Conservation (phyloP, 2,113 vertebrate genomes). For the Microtus richardsoni region DNA sequence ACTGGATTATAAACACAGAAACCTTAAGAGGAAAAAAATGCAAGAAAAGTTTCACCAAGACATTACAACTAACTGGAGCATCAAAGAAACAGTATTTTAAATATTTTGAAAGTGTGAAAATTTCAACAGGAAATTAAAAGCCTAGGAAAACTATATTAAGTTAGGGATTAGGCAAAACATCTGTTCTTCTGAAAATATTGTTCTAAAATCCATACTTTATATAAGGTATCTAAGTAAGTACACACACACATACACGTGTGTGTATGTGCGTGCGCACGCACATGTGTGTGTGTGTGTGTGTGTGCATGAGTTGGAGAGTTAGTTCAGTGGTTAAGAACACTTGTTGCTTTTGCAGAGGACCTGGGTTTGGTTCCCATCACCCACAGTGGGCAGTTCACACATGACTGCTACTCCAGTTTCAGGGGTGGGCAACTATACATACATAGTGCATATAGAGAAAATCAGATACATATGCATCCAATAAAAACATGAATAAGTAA, state of each 20-base stretch:
- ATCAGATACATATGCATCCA: neutral
- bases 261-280: rapidly evolving
- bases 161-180: neutral
- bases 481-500: neutral
- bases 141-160: constrained; percentile 7
- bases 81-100: constrained; percentile 41
- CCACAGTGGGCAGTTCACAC: neutral
- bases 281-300: too few relatives aligned
- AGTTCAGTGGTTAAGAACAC: neutral
- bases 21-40: neutral
- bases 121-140: constrained; percentile 36
- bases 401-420: neutral
- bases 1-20: neutral
- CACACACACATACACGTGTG: too few relatives aligned
- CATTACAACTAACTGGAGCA: neutral
- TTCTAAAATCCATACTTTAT: constrained; percentile 2
- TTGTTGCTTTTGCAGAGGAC: neutral
- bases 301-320: neutral
- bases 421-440: neutral
- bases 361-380: neutral
- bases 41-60: neutral
- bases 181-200: neutral
- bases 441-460: neutral
- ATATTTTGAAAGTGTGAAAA: constrained; percentile 1
- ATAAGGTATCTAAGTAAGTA: neutral